phyloP scores from a whole-genome alignment of 2,797 vertebrate genomes.

The Hapalemur alaotrensis region DNA sequence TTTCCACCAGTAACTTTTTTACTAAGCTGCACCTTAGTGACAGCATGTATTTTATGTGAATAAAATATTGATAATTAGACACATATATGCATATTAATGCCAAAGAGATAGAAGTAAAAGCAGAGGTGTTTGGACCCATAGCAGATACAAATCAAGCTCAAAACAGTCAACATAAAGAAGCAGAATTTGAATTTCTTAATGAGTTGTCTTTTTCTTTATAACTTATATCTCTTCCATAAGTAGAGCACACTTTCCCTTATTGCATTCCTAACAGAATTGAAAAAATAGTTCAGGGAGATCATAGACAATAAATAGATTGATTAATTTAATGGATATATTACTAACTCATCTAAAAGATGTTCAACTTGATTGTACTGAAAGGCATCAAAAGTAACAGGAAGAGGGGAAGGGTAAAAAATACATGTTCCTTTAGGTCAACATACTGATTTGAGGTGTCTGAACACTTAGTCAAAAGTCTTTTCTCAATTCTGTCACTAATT shows the following conservation, averaged over 20 bases:
- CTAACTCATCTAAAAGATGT: neutral
- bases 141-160: neutral
- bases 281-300: neutral
- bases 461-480: neutral
- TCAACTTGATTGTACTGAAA: neutral
- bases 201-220: neutral
- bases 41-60: neutral
- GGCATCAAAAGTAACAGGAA: neutral
- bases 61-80: slow-evolving; percentile 17
- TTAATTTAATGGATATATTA: neutral
- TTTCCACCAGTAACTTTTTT: neutral
- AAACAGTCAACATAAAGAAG: slow-evolving; percentile 43
- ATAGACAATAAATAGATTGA: neutral
- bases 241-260: neutral
- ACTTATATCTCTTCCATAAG: neutral
- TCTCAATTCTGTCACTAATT: neutral
- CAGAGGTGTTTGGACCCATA: neutral
- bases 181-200: slow-evolving; percentile 45
- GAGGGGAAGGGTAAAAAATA: neutral
- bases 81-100: neutral
- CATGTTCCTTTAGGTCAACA: neutral
- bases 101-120: neutral
- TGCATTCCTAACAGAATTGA: neutral
- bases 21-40: neutral
- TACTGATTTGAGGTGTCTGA: neutral